Percentiles rank a stretch among this genome's conserved stretches.
These are phyloP conservation scores for Clitarchus hookeri DNA, from an alignment of 2,888 invertebrate genomes.

Conservation along the genomic window DNA sequence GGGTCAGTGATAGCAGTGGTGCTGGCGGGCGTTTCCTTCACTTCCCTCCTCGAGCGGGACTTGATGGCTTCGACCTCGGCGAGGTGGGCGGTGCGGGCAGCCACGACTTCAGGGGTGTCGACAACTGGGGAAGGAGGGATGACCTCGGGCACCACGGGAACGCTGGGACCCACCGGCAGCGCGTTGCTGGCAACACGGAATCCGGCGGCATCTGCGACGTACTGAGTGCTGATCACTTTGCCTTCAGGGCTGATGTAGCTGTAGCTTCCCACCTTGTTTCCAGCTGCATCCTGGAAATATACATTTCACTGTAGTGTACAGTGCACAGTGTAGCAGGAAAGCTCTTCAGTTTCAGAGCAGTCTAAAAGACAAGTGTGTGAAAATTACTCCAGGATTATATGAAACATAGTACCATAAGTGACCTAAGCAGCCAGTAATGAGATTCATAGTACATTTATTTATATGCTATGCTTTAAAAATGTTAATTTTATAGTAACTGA, in stretches of 20 bases:
- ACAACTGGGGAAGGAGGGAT: conserved; percentile 40
- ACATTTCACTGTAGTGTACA: neutral
- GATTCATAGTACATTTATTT: too few relatives aligned
- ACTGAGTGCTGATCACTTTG: conserved; percentile 53
- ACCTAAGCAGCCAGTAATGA: too few relatives aligned
- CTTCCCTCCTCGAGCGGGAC: conserved; percentile 37
- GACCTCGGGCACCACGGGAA: conserved; percentile 33
- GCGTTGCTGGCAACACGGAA: conserved; percentile 56
- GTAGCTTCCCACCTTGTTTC: conserved; percentile 55
- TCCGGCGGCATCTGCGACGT: conserved; percentile 55
- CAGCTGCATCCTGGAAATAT: conserved; percentile 50
- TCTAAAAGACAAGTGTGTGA: too few relatives aligned
- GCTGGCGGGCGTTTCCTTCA: conserved; percentile 34
- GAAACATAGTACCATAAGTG: too few relatives aligned
- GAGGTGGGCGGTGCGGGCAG: conserved; percentile 56
- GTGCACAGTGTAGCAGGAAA: too few relatives aligned
- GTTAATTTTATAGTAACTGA: too few relatives aligned
- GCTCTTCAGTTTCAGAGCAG: too few relatives aligned
- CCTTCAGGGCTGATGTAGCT: conserved; percentile 57
- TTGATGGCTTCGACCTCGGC: conserved; percentile 41
- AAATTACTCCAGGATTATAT: too few relatives aligned
- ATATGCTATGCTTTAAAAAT: too few relatives aligned
- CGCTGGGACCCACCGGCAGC: conserved; percentile 50
- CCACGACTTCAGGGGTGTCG: conserved; percentile 52
- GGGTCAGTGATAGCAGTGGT: neutral